Conservation (phyloP, 64 coral and sea anemone species). For the Catalaphyllia jardinei region DNA sequence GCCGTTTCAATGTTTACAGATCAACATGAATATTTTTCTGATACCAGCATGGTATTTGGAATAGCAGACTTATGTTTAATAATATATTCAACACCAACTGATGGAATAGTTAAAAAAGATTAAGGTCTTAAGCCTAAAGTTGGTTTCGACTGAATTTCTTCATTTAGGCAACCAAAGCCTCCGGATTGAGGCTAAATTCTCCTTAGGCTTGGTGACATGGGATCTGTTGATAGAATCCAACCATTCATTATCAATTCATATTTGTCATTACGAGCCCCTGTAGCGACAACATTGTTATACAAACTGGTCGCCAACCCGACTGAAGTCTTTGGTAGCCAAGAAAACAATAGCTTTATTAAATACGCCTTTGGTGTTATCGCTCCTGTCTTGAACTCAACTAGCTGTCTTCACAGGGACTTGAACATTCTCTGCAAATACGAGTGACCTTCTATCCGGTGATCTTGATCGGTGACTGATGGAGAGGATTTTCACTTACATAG, state of each 20-base stretch:
- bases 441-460: not conserved
- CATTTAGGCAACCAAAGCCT: too few relatives aligned
- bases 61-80: too few relatives aligned
- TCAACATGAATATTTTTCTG: too few relatives aligned
- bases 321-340: conserved; percentile 31
- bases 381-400: too few relatives aligned
- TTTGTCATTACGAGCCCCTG: conserved; percentile 4
- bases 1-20: too few relatives aligned
- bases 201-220: conserved; percentile 2
- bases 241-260: conserved; percentile 20
- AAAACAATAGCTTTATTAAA: not conserved
- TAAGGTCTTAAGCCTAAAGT: too few relatives aligned
- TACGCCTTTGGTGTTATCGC: too few relatives aligned
- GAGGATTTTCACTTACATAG: conserved; percentile 91
- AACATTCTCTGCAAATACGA: not conserved
- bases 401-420: not conserved
- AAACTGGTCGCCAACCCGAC: not conserved
- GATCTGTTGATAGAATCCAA: not conserved
- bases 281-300: not conserved
- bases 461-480: conserved; percentile 59
- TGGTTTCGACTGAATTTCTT: too few relatives aligned
- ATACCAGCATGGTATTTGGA: too few relatives aligned
- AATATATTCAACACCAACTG: too few relatives aligned
- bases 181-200: not conserved
- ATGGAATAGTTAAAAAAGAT: too few relatives aligned